Percentiles rank a stretch among this genome's conserved stretches.
phyloP scores from a whole-genome alignment of 2,888 invertebrate species.

The Amblyjoppa proteus region DNA sequence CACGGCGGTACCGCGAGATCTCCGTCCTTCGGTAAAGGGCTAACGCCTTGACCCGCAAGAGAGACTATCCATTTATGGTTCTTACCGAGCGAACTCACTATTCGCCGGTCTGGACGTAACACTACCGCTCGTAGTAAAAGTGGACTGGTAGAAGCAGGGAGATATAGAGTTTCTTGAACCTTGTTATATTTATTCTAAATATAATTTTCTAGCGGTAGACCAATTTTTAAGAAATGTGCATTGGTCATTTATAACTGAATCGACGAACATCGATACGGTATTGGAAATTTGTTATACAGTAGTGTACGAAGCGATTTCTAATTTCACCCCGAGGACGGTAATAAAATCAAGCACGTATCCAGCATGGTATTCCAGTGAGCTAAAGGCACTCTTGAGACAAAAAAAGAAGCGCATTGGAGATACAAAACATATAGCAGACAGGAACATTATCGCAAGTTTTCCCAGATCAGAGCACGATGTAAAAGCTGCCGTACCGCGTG shows the following conservation, averaged over 20 bases:
- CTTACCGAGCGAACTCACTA: too few relatives aligned
- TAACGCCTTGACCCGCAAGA: too few relatives aligned
- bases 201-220: background rate
- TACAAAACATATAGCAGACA: background rate
- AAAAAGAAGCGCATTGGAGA: background rate
- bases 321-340: background rate
- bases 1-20: too few relatives aligned
- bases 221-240: background rate
- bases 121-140: background rate
- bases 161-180: background rate
- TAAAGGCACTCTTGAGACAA: background rate
- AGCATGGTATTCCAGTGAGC: background rate
- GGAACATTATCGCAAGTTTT: background rate
- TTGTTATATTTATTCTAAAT: background rate
- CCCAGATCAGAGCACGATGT: background rate
- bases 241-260: constrained; percentile 3
- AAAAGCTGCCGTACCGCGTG: background rate
- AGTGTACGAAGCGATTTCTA: background rate
- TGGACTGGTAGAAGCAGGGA: background rate
- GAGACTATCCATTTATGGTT: too few relatives aligned
- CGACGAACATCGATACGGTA: background rate
- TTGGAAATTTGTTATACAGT: background rate
- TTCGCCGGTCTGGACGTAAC: too few relatives aligned
- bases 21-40: too few relatives aligned
- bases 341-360: background rate